Conservation (phyloP, 1,140 invertebrate genomes). For the Brachionus asplanchnoidis region DNA sequence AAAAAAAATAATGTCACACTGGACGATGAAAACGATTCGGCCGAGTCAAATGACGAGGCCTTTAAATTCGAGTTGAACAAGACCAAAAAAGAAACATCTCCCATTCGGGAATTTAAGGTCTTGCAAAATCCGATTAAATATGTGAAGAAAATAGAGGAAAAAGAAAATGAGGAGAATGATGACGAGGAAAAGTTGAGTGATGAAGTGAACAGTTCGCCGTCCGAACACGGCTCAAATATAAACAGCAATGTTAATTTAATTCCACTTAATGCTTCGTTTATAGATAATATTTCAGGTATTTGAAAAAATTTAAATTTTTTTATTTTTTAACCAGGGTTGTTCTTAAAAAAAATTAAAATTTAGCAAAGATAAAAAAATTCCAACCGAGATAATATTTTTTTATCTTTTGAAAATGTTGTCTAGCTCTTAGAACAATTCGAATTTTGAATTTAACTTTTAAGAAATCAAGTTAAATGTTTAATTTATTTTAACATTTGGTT, state of each 20-base stretch:
- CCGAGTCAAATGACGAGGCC: not conserved
- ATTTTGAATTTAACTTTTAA: too few species aligned
- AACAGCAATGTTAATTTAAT: not conserved
- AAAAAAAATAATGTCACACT: constrained; percentile 3
- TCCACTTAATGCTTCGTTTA: not conserved
- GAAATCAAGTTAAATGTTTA: too few species aligned
- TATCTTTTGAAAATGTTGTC: too few species aligned
- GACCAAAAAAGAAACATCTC: not conserved
- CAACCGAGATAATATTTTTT: too few species aligned
- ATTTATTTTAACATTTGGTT: too few species aligned
- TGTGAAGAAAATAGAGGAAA: not conserved
- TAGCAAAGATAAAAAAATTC: too few species aligned
- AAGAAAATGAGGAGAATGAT: not conserved
- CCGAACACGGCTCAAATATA: not conserved
- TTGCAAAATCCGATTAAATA: constrained; percentile 6
- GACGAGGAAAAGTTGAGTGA: not conserved
- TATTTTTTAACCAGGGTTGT: not conserved
- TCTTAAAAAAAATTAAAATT: too few species aligned
- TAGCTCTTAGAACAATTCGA: too few species aligned
- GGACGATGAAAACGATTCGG: not conserved
- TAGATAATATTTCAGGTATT: not conserved
- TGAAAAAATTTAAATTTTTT: not conserved
- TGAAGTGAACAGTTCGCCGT: not conserved
- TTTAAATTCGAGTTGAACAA: not conserved
- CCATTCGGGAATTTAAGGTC: not conserved